Evolutionary conservation across 2,113 vertebrate genomes (phyloP).

Genomic region (Illadopsis cleaveri): DNA sequence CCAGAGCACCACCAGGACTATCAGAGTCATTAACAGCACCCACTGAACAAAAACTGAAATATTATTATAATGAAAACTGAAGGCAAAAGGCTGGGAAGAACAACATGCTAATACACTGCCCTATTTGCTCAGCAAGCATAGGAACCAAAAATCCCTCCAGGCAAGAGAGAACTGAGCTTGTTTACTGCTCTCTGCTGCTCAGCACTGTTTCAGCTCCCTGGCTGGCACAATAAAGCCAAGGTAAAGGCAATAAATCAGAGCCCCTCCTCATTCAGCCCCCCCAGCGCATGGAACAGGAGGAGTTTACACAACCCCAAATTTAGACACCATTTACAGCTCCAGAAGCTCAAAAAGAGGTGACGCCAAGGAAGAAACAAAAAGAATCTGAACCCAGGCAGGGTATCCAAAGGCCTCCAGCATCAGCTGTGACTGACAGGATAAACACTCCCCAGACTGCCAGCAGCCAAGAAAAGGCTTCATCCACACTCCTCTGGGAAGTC

Average conservation of each 20-base stretch:
- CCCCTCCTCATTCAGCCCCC: not conserved
- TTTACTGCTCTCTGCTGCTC: not conserved
- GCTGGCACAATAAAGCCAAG: not conserved
- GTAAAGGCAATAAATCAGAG: not conserved
- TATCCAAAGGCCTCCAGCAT: not conserved
- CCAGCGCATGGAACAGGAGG: fast-evolving
- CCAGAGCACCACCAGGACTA: not conserved
- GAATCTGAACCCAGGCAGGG: not conserved
- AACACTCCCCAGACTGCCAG: not conserved
- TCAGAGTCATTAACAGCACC: not conserved
- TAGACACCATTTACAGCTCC: not conserved
- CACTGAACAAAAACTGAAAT: not conserved
- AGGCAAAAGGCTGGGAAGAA: not conserved
- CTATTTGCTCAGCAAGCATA: conserved; percentile 2
- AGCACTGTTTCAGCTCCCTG: not conserved
- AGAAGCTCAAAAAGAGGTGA: not conserved
- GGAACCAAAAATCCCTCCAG: not conserved
- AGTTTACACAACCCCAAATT: not conserved
- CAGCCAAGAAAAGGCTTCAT: not conserved
- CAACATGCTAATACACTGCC: not conserved
- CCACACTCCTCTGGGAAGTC: not conserved
- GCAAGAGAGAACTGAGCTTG: not conserved
- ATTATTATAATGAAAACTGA: not conserved
- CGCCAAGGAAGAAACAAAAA: not conserved
- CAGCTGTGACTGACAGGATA: conserved; percentile 46